A percentile compares a stretch with the other conserved stretches of the same genome.
Evolutionary conservation across 2,888 invertebrate species (phyloP).

Genomic region (Litoditis marina): DNA sequence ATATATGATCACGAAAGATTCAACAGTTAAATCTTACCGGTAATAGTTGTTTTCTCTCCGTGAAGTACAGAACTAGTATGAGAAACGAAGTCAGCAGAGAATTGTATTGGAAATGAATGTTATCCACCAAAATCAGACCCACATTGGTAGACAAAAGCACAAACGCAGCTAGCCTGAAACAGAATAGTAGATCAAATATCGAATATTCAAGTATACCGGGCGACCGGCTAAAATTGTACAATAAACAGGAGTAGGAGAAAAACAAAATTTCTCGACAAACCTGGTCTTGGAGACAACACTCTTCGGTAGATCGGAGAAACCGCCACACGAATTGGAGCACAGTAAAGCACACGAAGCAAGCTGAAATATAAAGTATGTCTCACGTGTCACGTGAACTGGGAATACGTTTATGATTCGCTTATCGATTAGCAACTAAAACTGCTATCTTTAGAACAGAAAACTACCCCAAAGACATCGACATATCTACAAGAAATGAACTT

Average conservation of each 20-base stretch:
- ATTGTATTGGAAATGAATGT: conserved; percentile 81
- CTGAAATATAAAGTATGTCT: conserved; percentile 15
- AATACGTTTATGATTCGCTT: no score
- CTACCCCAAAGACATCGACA: no score
- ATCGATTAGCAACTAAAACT: no score
- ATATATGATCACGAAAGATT: no score
- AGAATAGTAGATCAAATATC: no score
- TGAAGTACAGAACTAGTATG: conserved; percentile 75
- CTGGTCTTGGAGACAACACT: background rate
- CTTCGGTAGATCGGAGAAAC: conserved; percentile 7
- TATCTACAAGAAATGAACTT: conserved; percentile 56
- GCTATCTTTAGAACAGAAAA: no score
- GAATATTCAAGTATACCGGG: background rate
- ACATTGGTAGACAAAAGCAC: conserved; percentile 20
- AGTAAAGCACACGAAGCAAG: conserved; percentile 19
- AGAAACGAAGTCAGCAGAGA: conserved; percentile 86
- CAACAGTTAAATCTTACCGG: conserved; percentile 13
- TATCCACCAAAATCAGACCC: conserved; percentile 71
- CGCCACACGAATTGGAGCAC: conserved; percentile 15
- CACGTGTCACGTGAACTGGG: background rate
- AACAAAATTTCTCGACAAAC: no score
- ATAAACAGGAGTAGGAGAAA: background rate
- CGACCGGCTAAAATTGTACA: background rate
- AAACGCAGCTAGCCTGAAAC: conserved; percentile 19
- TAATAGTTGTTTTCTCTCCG: conserved; percentile 68